phyloP scores from a whole-genome alignment of 2,888 invertebrate species.

The Limnephilus lunatus region DNA sequence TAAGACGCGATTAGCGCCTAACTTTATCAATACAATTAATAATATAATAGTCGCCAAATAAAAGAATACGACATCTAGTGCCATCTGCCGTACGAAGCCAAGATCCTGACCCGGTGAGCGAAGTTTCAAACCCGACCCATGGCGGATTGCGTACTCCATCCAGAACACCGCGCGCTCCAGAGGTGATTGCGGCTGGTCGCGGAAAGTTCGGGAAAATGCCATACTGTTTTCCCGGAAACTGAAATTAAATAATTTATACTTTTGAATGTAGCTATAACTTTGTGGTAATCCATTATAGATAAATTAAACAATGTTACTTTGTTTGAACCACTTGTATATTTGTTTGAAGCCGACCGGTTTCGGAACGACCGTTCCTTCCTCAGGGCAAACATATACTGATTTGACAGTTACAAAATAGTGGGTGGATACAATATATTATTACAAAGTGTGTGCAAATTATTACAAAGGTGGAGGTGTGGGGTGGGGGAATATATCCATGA shows the following conservation, averaged over 20 bases:
- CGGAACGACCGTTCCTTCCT: too few species aligned
- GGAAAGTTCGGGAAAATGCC: conserved; percentile 49
- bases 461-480: too few species aligned
- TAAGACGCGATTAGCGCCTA: not conserved
- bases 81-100: conserved; percentile 41
- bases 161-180: conserved; percentile 63
- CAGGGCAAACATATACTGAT: too few species aligned
- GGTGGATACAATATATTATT: too few species aligned
- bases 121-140: conserved; percentile 47
- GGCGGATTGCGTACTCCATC: conserved; percentile 60
- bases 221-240: conserved; percentile 59
- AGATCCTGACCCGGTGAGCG: conserved; percentile 60
- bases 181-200: conserved; percentile 61
- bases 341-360: too few species aligned
- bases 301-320: too few species aligned
- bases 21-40: not conserved
- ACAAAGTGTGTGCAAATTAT: too few species aligned
- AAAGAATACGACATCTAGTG: conserved; percentile 41
- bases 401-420: too few species aligned
- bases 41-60: not conserved
- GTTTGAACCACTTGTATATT: too few species aligned
- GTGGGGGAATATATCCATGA: too few species aligned
- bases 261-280: too few species aligned
- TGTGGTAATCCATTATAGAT: too few species aligned
- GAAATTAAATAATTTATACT: not conserved